Percentiles rank a stretch among this genome's conserved stretches.
These are phyloP conservation scores for Holothuria glaberrima DNA, from an alignment of 35 echinoderm and acorn worm species.

Conservation along the genomic window DNA sequence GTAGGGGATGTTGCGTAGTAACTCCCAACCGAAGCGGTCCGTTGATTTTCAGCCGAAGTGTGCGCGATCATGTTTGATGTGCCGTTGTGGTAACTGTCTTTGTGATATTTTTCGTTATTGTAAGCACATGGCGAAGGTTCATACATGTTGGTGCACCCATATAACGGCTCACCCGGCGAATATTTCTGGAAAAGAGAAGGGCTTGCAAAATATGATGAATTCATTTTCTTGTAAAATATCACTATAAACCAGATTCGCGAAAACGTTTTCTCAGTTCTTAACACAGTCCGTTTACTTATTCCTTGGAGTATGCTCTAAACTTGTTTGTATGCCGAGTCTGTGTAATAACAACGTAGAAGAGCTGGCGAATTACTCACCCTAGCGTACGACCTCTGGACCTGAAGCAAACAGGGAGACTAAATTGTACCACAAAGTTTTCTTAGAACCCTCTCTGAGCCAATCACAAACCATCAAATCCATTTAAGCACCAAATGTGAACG, in stretches of 20 bases:
- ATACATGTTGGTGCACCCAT: constrained; percentile 29
- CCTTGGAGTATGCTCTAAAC: neutral
- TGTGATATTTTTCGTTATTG: constrained; percentile 45
- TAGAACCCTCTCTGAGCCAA: constrained; percentile 9
- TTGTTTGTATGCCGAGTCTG: constrained; percentile 6
- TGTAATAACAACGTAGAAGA: no score
- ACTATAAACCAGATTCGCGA: constrained; percentile 27
- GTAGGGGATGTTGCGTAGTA: constrained; percentile 44
- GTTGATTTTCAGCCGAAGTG: constrained; percentile 33
- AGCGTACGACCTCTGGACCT: constrained; percentile 47
- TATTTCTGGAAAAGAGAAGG: constrained; percentile 38
- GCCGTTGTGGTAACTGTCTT: neutral
- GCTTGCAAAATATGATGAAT: constrained; percentile 45
- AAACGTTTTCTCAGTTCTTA: neutral
- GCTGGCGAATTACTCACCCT: no score
- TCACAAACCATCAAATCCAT: constrained; percentile 59
- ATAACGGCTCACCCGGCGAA: constrained; percentile 24
- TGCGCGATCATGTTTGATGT: constrained; percentile 30
- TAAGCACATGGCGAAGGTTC: constrained; percentile 45
- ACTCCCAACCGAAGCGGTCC: constrained; percentile 46
- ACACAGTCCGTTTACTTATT: neutral
- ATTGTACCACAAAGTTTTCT: constrained; percentile 28
- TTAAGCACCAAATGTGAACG: constrained; percentile 47
- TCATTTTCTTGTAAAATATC: constrained; percentile 18
- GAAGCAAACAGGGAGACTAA: constrained; percentile 36